Percentiles rank a stretch among this genome's conserved stretches.
phyloP scores from a whole-genome alignment of 2,113 vertebrate species.

The Gopherus evgoodei region DNA sequence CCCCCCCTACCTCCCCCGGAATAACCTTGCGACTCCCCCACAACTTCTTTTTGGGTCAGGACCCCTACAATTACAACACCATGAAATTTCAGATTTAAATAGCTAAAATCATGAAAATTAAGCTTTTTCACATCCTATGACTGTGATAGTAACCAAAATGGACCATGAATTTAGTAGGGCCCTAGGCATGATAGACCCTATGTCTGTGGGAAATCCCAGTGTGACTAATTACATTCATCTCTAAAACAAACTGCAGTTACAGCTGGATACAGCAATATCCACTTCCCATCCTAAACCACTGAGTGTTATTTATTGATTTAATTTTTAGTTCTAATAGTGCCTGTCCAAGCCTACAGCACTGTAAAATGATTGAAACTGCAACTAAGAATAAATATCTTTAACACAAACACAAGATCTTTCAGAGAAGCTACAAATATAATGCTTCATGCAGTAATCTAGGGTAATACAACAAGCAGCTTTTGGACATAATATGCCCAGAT shows the following conservation, averaged over 20 bases:
- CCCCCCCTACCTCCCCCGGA: too few relatives aligned
- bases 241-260: neutral
- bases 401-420: neutral
- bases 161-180: too few relatives aligned
- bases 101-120: too few relatives aligned
- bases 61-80: too few relatives aligned
- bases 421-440: neutral
- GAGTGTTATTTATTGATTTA: neutral
- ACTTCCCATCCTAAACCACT: neutral
- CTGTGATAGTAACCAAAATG: too few relatives aligned
- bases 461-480: neutral
- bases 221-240: neutral
- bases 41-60: too few relatives aligned
- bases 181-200: neutral
- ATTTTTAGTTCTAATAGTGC: neutral
- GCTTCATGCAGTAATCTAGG: rapidly evolving
- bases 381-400: neutral
- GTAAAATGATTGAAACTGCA: neutral
- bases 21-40: too few relatives aligned
- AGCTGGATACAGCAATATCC: neutral
- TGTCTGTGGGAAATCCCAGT: neutral
- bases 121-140: too few relatives aligned
- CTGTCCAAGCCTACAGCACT: neutral
- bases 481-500: neutral
- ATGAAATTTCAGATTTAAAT: too few relatives aligned